Percentiles rank a stretch among this genome's conserved stretches.
Evolutionary conservation across 2,797 vertebrate genomes (phyloP).

Genomic region (Vipera latastei): DNA sequence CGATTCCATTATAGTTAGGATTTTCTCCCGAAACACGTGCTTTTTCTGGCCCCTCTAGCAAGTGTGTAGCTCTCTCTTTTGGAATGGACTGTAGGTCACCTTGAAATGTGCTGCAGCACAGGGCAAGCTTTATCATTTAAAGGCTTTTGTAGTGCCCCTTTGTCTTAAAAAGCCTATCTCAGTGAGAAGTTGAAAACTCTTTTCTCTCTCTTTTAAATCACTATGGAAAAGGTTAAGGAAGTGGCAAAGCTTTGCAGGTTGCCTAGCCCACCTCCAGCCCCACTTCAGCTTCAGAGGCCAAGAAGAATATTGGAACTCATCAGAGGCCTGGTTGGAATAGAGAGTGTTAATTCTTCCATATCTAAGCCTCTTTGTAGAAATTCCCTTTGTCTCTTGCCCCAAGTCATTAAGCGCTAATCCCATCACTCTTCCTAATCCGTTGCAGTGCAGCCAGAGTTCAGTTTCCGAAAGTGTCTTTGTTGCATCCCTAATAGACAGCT

Average conservation of each 20-base stretch:
- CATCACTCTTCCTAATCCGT: constrained; percentile 98
- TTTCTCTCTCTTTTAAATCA: constrained; percentile 25
- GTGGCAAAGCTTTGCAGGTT: constrained; percentile 62
- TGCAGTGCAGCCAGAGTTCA: constrained; percentile 88
- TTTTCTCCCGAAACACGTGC: constrained; percentile 17
- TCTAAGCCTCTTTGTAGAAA: constrained; percentile 99
- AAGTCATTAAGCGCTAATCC: constrained; percentile 99
- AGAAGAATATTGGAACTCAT: constrained; percentile 78
- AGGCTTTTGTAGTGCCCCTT: constrained; percentile 24
- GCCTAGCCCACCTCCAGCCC: constrained; percentile 24
- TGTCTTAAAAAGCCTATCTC: constrained; percentile 14
- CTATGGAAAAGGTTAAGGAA: constrained; percentile 57
- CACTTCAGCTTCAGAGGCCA: constrained; percentile 56
- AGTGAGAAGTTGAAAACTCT: constrained; percentile 53
- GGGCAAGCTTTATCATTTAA: background rate
- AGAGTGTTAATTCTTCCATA: constrained; percentile 99
- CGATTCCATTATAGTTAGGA: background rate
- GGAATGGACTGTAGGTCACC: rapidly evolving
- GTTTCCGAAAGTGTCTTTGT: constrained; percentile 86
- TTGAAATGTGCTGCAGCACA: constrained; percentile 10
- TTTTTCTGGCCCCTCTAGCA: background rate
- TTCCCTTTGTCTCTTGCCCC: constrained; percentile 99
- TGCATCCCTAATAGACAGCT: constrained; percentile 81
- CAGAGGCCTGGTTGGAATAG: constrained; percentile 77
- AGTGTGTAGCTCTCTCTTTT: background rate